Evolutionary conservation across 2,113 vertebrate genomes (phyloP).

Genomic region (Odontophorus gujanensis): DNA sequence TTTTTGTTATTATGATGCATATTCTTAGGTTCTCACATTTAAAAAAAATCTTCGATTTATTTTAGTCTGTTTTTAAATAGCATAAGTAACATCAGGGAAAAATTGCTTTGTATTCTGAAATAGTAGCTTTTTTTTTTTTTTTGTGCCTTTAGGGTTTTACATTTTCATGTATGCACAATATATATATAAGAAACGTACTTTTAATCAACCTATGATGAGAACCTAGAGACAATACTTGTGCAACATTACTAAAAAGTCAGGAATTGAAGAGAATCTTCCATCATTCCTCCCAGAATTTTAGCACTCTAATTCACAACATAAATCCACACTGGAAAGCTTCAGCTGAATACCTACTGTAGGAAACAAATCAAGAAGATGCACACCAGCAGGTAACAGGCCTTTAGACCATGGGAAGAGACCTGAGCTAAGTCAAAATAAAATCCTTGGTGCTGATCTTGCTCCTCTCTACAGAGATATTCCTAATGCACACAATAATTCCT

Average conservation of each 20-base stretch:
- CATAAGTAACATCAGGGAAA: neutral
- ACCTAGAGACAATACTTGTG: neutral
- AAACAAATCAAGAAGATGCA: neutral
- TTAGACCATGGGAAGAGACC: neutral
- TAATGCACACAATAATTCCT: neutral
- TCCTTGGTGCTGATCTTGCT: neutral
- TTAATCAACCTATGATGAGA: neutral
- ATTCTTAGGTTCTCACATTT: neutral
- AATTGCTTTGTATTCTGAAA: neutral
- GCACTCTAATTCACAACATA: neutral
- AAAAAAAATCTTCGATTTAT: neutral
- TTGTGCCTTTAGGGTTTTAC: neutral
- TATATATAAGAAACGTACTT: neutral
- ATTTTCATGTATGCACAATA: neutral
- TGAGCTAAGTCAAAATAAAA: neutral
- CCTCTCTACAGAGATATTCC: neutral
- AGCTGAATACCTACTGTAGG: neutral
- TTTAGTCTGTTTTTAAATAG: neutral
- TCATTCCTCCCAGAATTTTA: neutral
- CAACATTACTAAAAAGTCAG: neutral
- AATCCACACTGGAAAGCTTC: neutral
- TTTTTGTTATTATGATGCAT: neutral
- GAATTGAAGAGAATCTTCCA: neutral
- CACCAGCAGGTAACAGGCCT: neutral
- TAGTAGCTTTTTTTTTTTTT: neutral